Evolutionary conservation across 2,797 vertebrate genomes (phyloP).

Genomic region (Eulemur rubriventer): DNA sequence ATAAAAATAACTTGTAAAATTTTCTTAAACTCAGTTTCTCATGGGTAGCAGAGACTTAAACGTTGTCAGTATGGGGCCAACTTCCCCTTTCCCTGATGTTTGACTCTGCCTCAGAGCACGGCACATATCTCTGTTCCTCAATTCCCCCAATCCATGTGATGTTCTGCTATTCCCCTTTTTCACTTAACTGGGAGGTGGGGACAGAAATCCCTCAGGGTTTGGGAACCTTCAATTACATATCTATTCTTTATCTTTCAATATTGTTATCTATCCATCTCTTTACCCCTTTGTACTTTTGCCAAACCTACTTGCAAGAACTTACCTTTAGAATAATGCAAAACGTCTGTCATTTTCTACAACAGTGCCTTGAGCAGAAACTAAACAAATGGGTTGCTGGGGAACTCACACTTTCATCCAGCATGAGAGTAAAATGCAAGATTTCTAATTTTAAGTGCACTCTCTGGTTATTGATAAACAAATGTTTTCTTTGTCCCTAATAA

Average conservation of each 20-base stretch:
- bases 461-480: not conserved
- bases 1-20: not conserved
- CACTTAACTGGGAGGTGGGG: not conserved
- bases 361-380: not conserved
- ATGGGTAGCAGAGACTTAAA: not conserved
- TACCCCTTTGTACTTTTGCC: not conserved
- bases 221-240: not conserved
- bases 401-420: not conserved
- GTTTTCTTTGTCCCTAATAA: not conserved
- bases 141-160: not conserved
- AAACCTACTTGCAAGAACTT: not conserved
- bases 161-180: not conserved
- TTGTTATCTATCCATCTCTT: not conserved
- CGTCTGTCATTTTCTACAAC: not conserved
- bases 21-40: not conserved
- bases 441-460: not conserved
- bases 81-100: not conserved
- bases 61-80: not conserved
- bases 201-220: not conserved
- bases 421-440: not conserved
- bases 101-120: not conserved
- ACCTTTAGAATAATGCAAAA: not conserved
- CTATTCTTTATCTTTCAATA: not conserved
- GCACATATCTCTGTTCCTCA: not conserved
- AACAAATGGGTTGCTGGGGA: not conserved